These are phyloP conservation scores for Phacellophora camtschatica DNA, from an alignment of 30 jellyfish, hydroid and myxozoan species.

Conservation along the genomic window DNA sequence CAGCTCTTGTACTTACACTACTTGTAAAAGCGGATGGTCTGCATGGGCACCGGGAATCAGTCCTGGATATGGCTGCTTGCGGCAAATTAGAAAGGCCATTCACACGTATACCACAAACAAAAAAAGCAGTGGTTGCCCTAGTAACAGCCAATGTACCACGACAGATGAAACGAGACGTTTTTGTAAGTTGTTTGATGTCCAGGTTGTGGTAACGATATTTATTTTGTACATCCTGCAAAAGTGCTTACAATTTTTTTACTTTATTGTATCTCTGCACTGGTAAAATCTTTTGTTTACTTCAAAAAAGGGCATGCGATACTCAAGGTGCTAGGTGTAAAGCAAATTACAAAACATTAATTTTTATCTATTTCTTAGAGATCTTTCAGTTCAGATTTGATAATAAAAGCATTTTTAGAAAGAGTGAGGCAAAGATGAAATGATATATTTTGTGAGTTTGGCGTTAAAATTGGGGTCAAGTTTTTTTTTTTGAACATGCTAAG, in stretches of 20 bases:
- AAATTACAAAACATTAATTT: too few relatives aligned
- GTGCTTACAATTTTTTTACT: not conserved
- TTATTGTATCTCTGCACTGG: not conserved
- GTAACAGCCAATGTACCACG: slow-evolving; percentile 31
- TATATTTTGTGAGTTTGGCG: too few relatives aligned
- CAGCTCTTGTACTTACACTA: slow-evolving; percentile 63
- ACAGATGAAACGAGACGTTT: slow-evolving; percentile 39
- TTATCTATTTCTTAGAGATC: too few relatives aligned
- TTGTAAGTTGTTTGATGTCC: slow-evolving; percentile 11
- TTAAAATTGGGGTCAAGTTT: too few relatives aligned
- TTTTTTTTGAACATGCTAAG: too few relatives aligned
- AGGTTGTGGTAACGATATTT: not conserved
- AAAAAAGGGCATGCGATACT: too few relatives aligned
- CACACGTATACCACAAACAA: slow-evolving; percentile 50
- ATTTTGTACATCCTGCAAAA: not conserved
- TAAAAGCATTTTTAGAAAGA: too few relatives aligned
- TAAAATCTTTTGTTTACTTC: too few relatives aligned
- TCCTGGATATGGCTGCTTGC: slow-evolving; percentile 45
- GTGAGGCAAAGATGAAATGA: too few relatives aligned
- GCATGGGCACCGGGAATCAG: slow-evolving; percentile 31
- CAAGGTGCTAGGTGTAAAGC: too few relatives aligned
- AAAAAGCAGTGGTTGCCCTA: slow-evolving; percentile 71
- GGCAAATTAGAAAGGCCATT: slow-evolving; percentile 21
- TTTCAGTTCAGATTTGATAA: too few relatives aligned
- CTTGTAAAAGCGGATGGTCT: slow-evolving; percentile 48